Conservation (phyloP, 2,888 invertebrate species). For the Ctenicera cuprea region DNA sequence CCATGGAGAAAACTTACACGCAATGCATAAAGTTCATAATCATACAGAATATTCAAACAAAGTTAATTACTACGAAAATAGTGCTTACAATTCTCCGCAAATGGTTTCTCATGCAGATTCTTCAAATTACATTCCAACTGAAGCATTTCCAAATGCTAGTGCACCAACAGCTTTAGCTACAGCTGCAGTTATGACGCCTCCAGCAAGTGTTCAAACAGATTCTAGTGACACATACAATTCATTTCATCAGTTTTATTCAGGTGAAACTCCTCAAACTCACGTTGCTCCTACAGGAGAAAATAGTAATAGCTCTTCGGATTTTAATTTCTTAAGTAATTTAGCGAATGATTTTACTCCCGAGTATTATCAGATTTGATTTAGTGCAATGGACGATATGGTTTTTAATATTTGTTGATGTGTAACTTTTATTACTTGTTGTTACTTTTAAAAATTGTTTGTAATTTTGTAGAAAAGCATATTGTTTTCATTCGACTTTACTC, state of each 20-base stretch:
- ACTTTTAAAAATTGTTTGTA: slow-evolving; percentile 47
- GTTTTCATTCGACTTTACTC: slow-evolving; percentile 14
- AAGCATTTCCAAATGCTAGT: slow-evolving; percentile 71
- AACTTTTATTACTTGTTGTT: slow-evolving; percentile 50
- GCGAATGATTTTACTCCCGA: slow-evolving; percentile 95
- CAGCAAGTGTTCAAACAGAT: slow-evolving; percentile 76
- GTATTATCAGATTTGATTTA: slow-evolving; percentile 84
- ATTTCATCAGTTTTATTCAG: slow-evolving; percentile 82
- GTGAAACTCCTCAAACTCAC: slow-evolving; percentile 68
- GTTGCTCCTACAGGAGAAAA: slow-evolving; percentile 80
- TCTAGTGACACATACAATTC: slow-evolving; percentile 81
- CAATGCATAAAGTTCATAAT: slow-evolving; percentile 66
- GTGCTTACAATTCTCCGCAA: slow-evolving; percentile 70
- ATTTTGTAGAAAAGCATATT: slow-evolving; percentile 26
- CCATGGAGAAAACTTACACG: slow-evolving; percentile 66
- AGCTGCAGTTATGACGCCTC: slow-evolving; percentile 77
- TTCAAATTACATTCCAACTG: slow-evolving; percentile 72
- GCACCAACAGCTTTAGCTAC: slow-evolving; percentile 73
- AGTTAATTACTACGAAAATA: slow-evolving; percentile 76
- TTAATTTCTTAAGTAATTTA: slow-evolving; percentile 93
- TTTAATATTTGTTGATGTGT: slow-evolving; percentile 55
- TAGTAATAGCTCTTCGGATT: slow-evolving; percentile 94
- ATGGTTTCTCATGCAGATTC: slow-evolving; percentile 73
- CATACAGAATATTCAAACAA: slow-evolving; percentile 65
- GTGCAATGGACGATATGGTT: slow-evolving; percentile 66